These are phyloP conservation scores for Calephelis virginiensis DNA, from an alignment of 1,140 invertebrate genomes.

Conservation along the genomic window DNA sequence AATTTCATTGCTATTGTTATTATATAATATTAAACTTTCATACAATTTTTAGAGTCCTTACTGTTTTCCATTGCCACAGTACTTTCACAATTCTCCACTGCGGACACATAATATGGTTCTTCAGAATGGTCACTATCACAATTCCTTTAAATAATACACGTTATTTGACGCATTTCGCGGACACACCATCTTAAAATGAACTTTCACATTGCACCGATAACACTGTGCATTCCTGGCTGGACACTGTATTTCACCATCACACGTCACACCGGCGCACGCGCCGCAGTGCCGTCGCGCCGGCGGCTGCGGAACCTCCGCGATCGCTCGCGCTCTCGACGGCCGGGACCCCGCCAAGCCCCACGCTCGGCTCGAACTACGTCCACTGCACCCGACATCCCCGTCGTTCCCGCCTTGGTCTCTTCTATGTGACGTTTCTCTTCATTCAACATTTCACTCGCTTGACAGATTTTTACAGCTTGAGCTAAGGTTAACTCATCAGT, in stretches of 20 bases:
- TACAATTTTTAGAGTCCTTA: conserved; percentile 12
- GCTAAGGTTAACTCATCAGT: conserved; percentile 28
- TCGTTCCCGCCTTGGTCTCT: too few species aligned
- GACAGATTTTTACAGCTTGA: conserved; percentile 34
- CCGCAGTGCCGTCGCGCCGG: not conserved
- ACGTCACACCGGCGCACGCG: not conserved
- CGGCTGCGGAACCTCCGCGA: not conserved
- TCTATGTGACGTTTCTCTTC: too few species aligned
- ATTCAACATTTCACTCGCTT: conserved; percentile 31
- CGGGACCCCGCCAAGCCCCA: too few species aligned
- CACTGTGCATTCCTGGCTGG: too few species aligned
- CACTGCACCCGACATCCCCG: not conserved
- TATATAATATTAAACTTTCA: conserved; percentile 8
- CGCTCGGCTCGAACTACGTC: too few species aligned
- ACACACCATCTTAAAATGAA: too few species aligned
- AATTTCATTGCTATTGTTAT: not conserved
- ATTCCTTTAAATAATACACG: not conserved
- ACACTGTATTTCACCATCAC: not conserved
- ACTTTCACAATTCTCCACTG: not conserved
- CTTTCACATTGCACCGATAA: too few species aligned
- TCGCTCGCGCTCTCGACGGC: too few species aligned
- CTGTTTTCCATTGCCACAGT: not conserved
- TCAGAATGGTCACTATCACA: not conserved
- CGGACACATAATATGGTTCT: conserved; percentile 7
- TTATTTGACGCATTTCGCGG: not conserved